Evolutionary conservation across 2,888 invertebrate genomes (phyloP), one percentile per base, ranked within the genome.

Genomic region (Pristionchus arcanus): DNA sequence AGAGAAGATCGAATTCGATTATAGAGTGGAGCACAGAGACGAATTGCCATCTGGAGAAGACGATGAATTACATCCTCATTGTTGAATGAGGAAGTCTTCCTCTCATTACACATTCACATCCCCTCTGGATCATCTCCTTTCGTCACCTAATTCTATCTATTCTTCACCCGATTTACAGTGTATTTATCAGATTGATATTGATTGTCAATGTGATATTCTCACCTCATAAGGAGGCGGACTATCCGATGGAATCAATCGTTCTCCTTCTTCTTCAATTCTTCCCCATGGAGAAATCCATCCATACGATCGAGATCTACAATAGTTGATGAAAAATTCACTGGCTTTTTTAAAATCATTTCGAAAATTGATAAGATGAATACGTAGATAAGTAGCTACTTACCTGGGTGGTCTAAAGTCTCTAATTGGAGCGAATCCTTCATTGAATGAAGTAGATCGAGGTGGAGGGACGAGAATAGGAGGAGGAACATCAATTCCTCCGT

Each of bases 11-110:
- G n/a, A 37, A 87, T 63, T 66, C 66, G 28, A 66, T 94, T 92
- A 91, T 94, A 94, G 37, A 95, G 88, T 31, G 95, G 95, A 87
- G 95, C 94, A 91, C 95, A 95, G 93, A 95, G 95, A 93, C 96
- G 96, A 59, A 97, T 95, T 0, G 97, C 97, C 93, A 97, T 97
- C 94, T 97, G 89, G 83, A 92, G 90, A 1, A 49, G 7, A n/a
- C n/a, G n/a, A 49, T 49, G 9, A 49, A 49, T 49, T 9, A 49
- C 42, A 49, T 49, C 13, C 3, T 49, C 42, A 49, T 49, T 49
- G 42, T 49, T 49, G 42, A 7, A 49, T 49, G 5, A 49, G 42
- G 42, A 49, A 49, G 9, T 49, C 42, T 49, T 49, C 42, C 42
- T 13, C 42, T 49, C 42, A 49, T 49, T 49, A 49, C 42, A 49